These are phyloP conservation scores for Pristionchus maxplancki DNA, from an alignment of 2,888 invertebrate species.

Conservation along the genomic window DNA sequence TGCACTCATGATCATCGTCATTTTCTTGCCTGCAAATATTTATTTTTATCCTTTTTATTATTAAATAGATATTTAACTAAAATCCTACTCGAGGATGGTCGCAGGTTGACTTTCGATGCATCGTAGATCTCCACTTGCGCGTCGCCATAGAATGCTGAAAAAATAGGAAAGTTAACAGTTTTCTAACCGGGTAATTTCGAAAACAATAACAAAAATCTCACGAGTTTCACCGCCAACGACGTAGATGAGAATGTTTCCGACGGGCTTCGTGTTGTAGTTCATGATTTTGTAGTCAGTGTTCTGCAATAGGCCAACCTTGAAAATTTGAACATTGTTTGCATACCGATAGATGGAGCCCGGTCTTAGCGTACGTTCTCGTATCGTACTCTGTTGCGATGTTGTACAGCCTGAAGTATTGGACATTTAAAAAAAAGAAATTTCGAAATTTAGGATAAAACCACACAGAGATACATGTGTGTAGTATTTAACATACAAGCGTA, in stretches of 20 bases:
- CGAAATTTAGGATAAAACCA: too few species aligned
- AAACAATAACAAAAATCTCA: neutral
- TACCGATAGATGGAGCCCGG: neutral
- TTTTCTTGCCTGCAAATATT: neutral
- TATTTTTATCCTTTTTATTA: neutral
- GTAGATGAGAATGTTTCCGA: neutral
- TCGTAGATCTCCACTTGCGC: constrained; percentile 1
- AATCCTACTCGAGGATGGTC: neutral
- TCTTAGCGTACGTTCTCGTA: neutral
- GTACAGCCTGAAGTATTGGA: neutral
- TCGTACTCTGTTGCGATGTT: neutral
- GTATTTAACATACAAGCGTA: too few species aligned
- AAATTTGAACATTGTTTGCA: neutral
- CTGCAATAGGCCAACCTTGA: neutral
- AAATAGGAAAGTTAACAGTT: neutral
- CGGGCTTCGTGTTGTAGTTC: neutral
- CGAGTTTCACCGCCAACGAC: neutral
- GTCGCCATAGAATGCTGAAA: neutral
- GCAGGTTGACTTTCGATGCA: neutral
- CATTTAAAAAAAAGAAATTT: too few species aligned
- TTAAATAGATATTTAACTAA: neutral
- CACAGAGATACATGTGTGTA: too few species aligned
- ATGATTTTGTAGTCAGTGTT: neutral
- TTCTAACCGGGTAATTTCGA: neutral
- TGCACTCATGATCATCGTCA: constrained; percentile 1